These are phyloP conservation scores for Synergus gifuensis DNA, from an alignment of 2,888 invertebrate genomes.

Conservation along the genomic window DNA sequence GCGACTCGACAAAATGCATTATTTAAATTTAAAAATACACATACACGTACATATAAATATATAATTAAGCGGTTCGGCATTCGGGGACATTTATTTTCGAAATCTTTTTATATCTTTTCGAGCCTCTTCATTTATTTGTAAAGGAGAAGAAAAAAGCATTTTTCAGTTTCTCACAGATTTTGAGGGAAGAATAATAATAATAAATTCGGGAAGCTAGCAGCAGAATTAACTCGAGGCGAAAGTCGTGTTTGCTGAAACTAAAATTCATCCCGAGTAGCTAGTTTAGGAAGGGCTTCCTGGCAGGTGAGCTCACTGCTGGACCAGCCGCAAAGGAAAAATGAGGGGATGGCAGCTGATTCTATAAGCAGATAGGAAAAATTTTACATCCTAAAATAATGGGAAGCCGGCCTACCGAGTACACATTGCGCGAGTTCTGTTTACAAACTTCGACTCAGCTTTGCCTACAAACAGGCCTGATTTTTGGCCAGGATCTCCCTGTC, in stretches of 20 bases:
- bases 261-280: slow-evolving; percentile 42
- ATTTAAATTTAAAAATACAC: not conserved
- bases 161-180: slow-evolving; percentile 1
- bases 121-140: not conserved
- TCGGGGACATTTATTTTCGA: not conserved
- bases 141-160: not conserved
- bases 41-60: not conserved
- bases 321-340: slow-evolving; percentile 49
- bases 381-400: slow-evolving; percentile 73
- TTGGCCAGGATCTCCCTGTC: slow-evolving; percentile 14
- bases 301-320: slow-evolving; percentile 66
- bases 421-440: slow-evolving; percentile 67
- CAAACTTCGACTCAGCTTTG: slow-evolving; percentile 59
- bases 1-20: not conserved
- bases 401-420: slow-evolving; percentile 69
- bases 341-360: slow-evolving; percentile 75
- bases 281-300: slow-evolving; percentile 50
- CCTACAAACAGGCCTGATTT: slow-evolving; percentile 31
- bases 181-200: not conserved
- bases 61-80: not conserved
- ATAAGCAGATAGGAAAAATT: slow-evolving; percentile 73
- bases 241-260: slow-evolving; percentile 45
- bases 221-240: not conserved
- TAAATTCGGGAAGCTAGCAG: not conserved
- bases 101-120: not conserved